Conservation (phyloP, 2,113 vertebrate species). For the Phocoena sinus region DNA sequence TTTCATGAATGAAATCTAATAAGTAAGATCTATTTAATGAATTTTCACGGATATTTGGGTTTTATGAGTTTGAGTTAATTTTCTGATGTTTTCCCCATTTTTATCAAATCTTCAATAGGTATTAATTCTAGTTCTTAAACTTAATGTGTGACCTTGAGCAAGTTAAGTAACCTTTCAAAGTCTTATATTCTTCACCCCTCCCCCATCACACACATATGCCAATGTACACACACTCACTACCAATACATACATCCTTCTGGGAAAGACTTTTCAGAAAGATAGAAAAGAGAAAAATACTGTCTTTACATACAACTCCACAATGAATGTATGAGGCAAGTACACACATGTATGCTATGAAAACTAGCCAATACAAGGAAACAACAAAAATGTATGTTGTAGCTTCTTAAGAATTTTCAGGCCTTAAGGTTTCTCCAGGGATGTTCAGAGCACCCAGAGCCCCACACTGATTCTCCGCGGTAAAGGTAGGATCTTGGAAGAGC, state of each 20-base stretch:
- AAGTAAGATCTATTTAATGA: neutral
- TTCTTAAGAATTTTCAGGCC: neutral
- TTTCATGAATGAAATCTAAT: neutral
- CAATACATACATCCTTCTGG: rapidly evolving
- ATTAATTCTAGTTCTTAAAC: neutral
- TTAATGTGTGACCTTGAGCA: neutral
- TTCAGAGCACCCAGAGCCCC: rapidly evolving
- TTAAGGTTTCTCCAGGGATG: rapidly evolving
- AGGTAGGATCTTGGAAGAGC: rapidly evolving
- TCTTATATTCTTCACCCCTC: rapidly evolving
- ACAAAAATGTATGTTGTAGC: neutral
- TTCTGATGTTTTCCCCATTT: neutral
- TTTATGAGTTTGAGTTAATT: neutral
- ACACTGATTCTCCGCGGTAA: rapidly evolving
- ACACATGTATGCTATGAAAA: rapidly evolving
- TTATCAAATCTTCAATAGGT: neutral
- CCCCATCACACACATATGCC: neutral
- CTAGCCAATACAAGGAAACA: too few relatives aligned
- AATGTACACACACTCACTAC: rapidly evolving
- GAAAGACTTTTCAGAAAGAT: neutral
- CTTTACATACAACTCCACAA: neutral
- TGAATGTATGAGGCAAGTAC: rapidly evolving
- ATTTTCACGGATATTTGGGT: rapidly evolving
- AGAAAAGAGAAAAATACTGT: too few relatives aligned
- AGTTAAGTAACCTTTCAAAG: neutral